Base-by-base conservation (phyloP, 2,888 invertebrate genomes). In the Masnerella sp. region DNA sequence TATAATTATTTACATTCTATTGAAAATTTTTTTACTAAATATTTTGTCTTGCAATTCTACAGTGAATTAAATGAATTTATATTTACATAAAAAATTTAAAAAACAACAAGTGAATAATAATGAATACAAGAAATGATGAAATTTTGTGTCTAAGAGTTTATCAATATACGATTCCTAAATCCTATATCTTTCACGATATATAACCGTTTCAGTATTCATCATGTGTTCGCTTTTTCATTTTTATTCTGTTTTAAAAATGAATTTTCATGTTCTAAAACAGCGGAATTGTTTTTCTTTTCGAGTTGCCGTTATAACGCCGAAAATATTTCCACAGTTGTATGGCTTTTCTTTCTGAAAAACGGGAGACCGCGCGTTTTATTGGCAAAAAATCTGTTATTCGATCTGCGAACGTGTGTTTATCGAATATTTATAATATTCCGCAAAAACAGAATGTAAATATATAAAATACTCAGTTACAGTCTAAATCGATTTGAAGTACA, bases 381-480 rank as follows among this genome's bases (percentile, higher is more conserved):
- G 17, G n/a, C 15, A n/a, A 49, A 49, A 49, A 32, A 49, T 49
- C 11, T 49, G 18, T 34, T 32, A 45, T 28, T 45, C 28, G 45
- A 28, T 2, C 28, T 15, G 15, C 12, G 12, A 7, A 12, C 45
- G 28, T 45, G 45, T 15, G 11, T 45, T 28, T 30, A 30, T 45
- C 12, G 28, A 45, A 12, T 45, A 45, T 45, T 45, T 45, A 30
- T 30, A 12, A 25, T 11, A 7, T 25, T 43, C 14, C 36, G 9
- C 14, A 40, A 40, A 40, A 40, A 40, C 17, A 5, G 17, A 40
- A 40, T 40, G 36, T 14, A 36, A 36, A 36, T 11, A 14, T 14
- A 12, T 9, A 9, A 11, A 36, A 36, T 36, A 4, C 11, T n/a
- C 36, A 36, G 36, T 12, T 36, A 36, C 14, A 3, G 12, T 14